Percentiles rank a stretch among this genome's conserved stretches.
Evolutionary conservation across 2,888 invertebrate genomes (phyloP).

Genomic region (Bedellia somnulentella): DNA sequence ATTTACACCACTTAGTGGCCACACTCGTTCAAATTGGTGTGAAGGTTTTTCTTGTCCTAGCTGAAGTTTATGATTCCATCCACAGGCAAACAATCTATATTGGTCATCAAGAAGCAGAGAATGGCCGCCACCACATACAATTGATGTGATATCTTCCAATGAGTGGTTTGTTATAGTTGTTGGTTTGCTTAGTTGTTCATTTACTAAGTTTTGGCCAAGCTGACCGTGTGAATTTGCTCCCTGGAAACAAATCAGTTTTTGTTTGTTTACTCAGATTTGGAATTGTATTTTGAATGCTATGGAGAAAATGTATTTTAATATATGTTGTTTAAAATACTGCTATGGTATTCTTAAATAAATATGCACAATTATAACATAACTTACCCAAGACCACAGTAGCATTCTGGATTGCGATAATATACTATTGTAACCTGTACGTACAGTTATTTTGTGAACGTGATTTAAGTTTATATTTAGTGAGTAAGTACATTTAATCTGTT

Average conservation of each 20-base stretch:
- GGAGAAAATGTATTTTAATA: background rate
- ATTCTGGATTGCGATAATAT: slow-evolving; percentile 12
- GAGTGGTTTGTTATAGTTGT: slow-evolving; percentile 31
- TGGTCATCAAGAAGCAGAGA: slow-evolving; percentile 67
- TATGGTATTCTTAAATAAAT: no score
- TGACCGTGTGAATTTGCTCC: slow-evolving; percentile 86
- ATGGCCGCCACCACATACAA: slow-evolving; percentile 79
- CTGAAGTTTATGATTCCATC: slow-evolving; percentile 78
- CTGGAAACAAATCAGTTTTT: slow-evolving; percentile 55
- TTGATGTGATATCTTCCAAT: slow-evolving; percentile 58
- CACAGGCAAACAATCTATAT: slow-evolving; percentile 75
- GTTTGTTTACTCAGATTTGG: background rate
- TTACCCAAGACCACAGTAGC: slow-evolving; percentile 40
- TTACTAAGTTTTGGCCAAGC: slow-evolving; percentile 67
- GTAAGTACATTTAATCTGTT: no score
- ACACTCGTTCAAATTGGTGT: slow-evolving; percentile 62
- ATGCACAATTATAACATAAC: slow-evolving; percentile 3
- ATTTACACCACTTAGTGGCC: slow-evolving; percentile 53
- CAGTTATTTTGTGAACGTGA: no score
- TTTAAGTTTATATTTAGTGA: no score
- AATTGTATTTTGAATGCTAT: slow-evolving; percentile 2
- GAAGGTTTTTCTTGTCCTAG: slow-evolving; percentile 58
- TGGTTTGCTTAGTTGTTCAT: slow-evolving; percentile 68
- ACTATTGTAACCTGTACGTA: background rate
- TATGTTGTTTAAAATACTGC: no score